These are phyloP conservation scores for Esox masquinongy DNA, from an alignment of 2,797 vertebrate species.

Conservation along the genomic window DNA sequence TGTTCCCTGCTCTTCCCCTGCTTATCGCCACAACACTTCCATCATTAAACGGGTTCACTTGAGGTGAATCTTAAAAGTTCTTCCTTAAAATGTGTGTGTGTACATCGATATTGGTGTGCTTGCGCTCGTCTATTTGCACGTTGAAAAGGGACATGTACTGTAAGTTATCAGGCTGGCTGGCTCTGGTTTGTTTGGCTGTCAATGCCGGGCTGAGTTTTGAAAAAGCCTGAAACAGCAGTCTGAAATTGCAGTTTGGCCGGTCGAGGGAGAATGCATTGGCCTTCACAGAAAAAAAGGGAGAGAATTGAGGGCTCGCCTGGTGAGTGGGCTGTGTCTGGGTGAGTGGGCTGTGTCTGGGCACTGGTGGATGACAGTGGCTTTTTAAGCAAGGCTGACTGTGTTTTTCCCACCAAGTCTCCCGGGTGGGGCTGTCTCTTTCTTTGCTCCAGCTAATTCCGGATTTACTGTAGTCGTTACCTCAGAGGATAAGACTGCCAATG, in stretches of 20 bases:
- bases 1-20: not conserved
- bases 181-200: not conserved
- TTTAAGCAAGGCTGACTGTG: not conserved
- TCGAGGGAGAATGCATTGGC: not conserved
- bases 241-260: not conserved
- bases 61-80: not conserved
- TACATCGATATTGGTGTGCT: no score
- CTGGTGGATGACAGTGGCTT: not conserved
- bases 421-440: not conserved
- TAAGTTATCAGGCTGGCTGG: conserved; percentile 1
- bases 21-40: no score
- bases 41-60: no score
- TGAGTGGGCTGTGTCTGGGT: not conserved
- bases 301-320: not conserved
- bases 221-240: not conserved
- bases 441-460: not conserved
- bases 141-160: no score
- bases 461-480: not conserved
- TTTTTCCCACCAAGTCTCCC: not conserved
- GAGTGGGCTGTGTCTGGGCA: not conserved
- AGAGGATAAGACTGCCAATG: not conserved
- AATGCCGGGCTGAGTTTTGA: not conserved
- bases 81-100: no score
- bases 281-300: not conserved
- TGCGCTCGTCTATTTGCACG: no score